A percentile compares a stretch with the other conserved stretches of the same genome.
These are phyloP conservation scores for Hofmannophila pseudospretella DNA, from an alignment of 2,888 invertebrate genomes.

Conservation along the genomic window DNA sequence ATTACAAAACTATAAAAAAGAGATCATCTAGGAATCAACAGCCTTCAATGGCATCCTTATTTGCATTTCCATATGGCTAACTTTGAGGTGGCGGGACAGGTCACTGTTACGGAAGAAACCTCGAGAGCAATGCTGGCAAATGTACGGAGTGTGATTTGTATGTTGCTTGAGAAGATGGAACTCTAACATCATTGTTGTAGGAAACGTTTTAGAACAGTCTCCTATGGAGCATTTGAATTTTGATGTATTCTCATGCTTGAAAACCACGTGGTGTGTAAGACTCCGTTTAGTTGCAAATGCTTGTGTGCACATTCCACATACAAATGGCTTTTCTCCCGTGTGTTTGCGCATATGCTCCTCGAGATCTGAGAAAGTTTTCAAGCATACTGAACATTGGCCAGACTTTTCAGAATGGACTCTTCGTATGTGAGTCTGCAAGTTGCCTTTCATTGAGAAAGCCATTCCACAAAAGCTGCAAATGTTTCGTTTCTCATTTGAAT, in stretches of 20 bases:
- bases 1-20: too few relatives aligned
- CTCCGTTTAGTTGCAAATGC: conserved; percentile 51
- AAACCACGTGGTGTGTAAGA: conserved; percentile 56
- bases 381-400: conserved; percentile 70
- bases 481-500: conserved; percentile 58
- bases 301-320: conserved; percentile 53
- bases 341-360: conserved; percentile 77
- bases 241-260: conserved; percentile 58
- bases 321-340: conserved; percentile 71
- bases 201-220: conserved; percentile 58
- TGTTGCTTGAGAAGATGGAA: conserved; percentile 67
- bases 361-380: conserved; percentile 74
- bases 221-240: conserved; percentile 64
- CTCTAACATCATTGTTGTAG: conserved; percentile 61
- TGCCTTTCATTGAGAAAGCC: conserved; percentile 75
- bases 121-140: conserved; percentile 60
- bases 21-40: conserved; percentile 5
- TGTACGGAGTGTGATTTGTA: conserved; percentile 59
- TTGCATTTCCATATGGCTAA: conserved; percentile 50
- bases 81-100: conserved; percentile 54
- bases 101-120: conserved; percentile 65
- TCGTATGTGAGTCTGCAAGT: conserved; percentile 71
- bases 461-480: conserved; percentile 63
- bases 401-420: conserved; percentile 77
- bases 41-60: conserved; percentile 22